Evolutionary conservation across 2,888 invertebrate genomes (phyloP).

Genomic region (Listrodromus nycthemerus): DNA sequence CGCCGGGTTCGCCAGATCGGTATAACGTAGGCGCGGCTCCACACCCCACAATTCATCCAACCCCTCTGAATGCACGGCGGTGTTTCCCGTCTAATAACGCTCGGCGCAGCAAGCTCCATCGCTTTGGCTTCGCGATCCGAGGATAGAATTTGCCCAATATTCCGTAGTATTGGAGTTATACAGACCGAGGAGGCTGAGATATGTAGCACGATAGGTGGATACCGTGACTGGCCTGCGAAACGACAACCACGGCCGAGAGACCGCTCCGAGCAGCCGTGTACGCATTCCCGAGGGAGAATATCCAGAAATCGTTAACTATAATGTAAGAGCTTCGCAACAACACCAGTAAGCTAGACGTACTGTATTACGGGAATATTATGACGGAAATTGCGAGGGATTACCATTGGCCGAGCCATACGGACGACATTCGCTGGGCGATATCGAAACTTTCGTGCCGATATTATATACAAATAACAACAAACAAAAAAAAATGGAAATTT

Average conservation of each 20-base stretch:
- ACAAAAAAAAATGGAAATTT: constrained; percentile 29
- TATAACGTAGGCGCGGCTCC: constrained; percentile 54
- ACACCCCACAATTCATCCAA: constrained; percentile 67
- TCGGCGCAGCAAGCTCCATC: constrained; percentile 42
- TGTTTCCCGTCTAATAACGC: constrained; percentile 49
- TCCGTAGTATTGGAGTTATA: constrained; percentile 67
- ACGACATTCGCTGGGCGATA: constrained; percentile 15
- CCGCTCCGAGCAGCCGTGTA: not conserved
- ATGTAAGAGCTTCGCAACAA: constrained; percentile 21
- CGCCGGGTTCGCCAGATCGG: constrained; percentile 58
- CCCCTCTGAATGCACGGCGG: constrained; percentile 34
- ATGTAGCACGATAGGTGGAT: constrained; percentile 16
- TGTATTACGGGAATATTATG: constrained; percentile 44
- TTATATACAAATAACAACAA: not conserved
- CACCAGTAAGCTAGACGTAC: constrained; percentile 4
- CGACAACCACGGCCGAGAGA: constrained; percentile 26
- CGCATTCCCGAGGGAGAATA: constrained; percentile 48
- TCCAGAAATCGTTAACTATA: constrained; percentile 52
- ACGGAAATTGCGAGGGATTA: constrained; percentile 49
- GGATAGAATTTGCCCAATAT: constrained; percentile 75
- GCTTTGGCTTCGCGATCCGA: constrained; percentile 67
- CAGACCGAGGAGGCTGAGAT: constrained; percentile 34
- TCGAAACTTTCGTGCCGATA: constrained; percentile 13
- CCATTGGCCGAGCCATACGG: constrained; percentile 43
- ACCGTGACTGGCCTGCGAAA: constrained; percentile 53